Evolutionary conservation across 2,888 invertebrate genomes (phyloP), one percentile per base, ranked within the genome.

Genomic region (Apodemia zela): DNA sequence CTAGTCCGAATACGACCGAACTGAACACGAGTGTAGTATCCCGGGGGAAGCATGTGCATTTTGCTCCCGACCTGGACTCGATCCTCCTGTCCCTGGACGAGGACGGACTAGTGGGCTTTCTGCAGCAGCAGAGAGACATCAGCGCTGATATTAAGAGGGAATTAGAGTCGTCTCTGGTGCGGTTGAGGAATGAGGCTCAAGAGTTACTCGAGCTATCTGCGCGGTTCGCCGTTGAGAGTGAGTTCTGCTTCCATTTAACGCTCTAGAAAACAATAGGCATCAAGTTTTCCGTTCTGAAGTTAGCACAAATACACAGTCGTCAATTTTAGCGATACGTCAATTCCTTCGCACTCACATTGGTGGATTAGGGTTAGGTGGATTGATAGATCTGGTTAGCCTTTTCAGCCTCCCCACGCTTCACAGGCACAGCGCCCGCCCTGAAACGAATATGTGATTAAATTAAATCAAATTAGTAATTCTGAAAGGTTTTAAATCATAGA

Each of bases 121-220:
- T 94, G 15, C 93, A 93, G 64, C 78, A 82, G n/a, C 88, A 89
- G 72, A 73, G 85, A 10, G 91, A 93, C 72, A 72, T 93, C 45
- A 90, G 93, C 64, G 81, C 90, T 0, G 94, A 94, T 69, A 86
- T 95, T 65, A 93, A 93, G 75, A 92, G 92, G 29, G 95, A 96
- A 77, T 83, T 97, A 65, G 94, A 94, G 63, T 86, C 91, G 58
- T 96, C 96, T 71, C 79, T 96, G 69, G 92, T 93, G 61, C 92
- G 95, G 25, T 82, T 97, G 61, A 93, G 94, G 67, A 80, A 89
- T 10, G 96, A 97, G 75, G 96, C 96, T 0, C 94, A 94, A 45
- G 94, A 94, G 25, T 84, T 97, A 69, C 85, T 96, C 59, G 93
- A 94, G 42, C 80, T 95, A n/a, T 94, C 94, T 0, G 75, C 85